These are phyloP conservation scores for Sebastes minor DNA, from an alignment of 2,797 vertebrate species.

Conservation along the genomic window DNA sequence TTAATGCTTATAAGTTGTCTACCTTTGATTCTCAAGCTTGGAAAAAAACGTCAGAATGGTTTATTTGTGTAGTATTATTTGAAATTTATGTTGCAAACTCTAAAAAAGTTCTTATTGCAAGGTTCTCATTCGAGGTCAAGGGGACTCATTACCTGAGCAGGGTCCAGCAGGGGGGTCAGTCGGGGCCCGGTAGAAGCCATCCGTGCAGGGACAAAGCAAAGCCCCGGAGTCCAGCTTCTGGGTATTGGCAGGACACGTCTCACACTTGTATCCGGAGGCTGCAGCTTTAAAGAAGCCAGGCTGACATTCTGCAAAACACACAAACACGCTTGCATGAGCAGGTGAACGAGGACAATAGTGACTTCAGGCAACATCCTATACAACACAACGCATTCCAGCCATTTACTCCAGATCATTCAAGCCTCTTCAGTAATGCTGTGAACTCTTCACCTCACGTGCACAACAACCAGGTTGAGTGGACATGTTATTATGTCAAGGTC, in stretches of 20 bases:
- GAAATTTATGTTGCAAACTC: too few species aligned
- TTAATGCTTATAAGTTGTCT: too few species aligned
- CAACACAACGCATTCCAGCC: neutral
- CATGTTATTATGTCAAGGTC: slow-evolving; percentile 36
- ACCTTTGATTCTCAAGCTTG: too few species aligned
- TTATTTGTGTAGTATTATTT: too few species aligned
- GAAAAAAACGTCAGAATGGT: too few species aligned
- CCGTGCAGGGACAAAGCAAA: slow-evolving; percentile 82
- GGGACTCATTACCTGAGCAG: slow-evolving; percentile 87
- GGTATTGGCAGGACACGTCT: slow-evolving; percentile 86
- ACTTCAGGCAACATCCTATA: slow-evolving; percentile 22
- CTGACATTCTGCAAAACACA: slow-evolving; percentile 84
- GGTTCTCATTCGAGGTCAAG: neutral
- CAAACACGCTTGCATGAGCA: slow-evolving; percentile 53
- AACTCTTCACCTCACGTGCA: slow-evolving; percentile 48
- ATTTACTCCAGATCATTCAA: slow-evolving; percentile 32
- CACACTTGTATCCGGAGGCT: slow-evolving; percentile 77
- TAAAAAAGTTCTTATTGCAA: neutral
- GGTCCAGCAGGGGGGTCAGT: slow-evolving; percentile 73
- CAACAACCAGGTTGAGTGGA: slow-evolving; percentile 23
- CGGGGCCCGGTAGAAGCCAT: slow-evolving; percentile 86
- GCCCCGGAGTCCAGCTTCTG: slow-evolving; percentile 72
- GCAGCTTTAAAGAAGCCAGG: slow-evolving; percentile 88
- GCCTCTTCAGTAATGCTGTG: slow-evolving; percentile 15
- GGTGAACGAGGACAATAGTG: slow-evolving; percentile 28